phyloP scores from a whole-genome alignment of 1,140 invertebrate species.

The Tachypleus tridentatus region DNA sequence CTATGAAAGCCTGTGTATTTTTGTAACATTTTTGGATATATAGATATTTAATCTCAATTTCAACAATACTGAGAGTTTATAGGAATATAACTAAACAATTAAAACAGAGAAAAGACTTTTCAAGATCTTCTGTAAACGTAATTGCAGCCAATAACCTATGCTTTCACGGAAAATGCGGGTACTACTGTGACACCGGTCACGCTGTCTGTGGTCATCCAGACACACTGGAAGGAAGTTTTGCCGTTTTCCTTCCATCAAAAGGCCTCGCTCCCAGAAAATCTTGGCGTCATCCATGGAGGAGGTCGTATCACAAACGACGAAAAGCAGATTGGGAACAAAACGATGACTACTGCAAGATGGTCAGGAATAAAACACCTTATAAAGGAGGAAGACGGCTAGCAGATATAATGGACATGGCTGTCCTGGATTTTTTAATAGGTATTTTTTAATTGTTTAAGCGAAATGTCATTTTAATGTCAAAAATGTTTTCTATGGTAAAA shows the following conservation, averaged over 20 bases:
- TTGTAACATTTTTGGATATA: too few species aligned
- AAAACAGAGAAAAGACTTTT: too few species aligned
- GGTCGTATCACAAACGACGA: conserved; percentile 85
- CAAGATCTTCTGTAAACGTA: too few species aligned
- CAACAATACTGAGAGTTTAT: too few species aligned
- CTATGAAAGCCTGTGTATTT: too few species aligned
- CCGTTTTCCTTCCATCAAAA: conserved; percentile 78
- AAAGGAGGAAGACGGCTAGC: conserved; percentile 74
- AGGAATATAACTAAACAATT: too few species aligned
- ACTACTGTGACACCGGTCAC: conserved; percentile 97
- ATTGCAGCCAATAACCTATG: conserved; percentile 40
- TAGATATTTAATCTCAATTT: too few species aligned
- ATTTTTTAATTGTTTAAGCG: too few species aligned
- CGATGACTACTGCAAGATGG: conserved; percentile 74
- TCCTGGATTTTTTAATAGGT: conserved; percentile 82
- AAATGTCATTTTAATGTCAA: too few species aligned
- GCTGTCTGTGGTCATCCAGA: conserved; percentile 94
- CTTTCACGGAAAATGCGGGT: conserved; percentile 64
- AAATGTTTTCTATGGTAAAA: too few species aligned
- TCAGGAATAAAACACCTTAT: conserved; percentile 76
- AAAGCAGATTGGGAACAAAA: conserved; percentile 94
- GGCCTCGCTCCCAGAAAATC: conserved; percentile 70
- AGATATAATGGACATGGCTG: conserved; percentile 86
- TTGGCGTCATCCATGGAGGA: conserved; percentile 23
- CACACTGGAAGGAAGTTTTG: conserved; percentile 87